Percentiles rank a stretch among this genome's conserved stretches.
phyloP scores from a whole-genome alignment of 2,113 vertebrate species.

The Ptilorrhoa leucosticta region DNA sequence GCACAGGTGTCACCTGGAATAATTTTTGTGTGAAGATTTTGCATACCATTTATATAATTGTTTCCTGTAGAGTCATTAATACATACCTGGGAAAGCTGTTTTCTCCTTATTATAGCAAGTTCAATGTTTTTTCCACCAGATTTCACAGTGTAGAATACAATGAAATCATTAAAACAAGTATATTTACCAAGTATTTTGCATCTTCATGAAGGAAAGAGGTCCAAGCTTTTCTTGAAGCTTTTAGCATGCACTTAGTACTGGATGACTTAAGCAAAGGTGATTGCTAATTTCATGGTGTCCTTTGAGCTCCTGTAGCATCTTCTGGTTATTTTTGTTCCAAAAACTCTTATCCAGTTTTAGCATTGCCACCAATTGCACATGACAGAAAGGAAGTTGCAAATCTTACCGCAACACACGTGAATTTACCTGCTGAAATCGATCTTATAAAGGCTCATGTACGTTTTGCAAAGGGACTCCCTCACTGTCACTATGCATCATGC shows the following conservation, averaged over 20 bases:
- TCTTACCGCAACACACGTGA: background rate
- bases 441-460: background rate
- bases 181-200: background rate
- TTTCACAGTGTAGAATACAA: constrained; percentile 71
- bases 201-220: background rate
- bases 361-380: constrained; percentile 73
- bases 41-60: background rate
- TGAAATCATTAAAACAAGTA: background rate
- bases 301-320: constrained; percentile 75
- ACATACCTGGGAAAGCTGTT: constrained; percentile 76
- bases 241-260: background rate
- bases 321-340: constrained; percentile 84
- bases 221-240: background rate
- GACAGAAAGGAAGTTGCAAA: background rate
- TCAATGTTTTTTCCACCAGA: constrained; percentile 82
- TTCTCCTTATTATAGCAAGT: constrained; percentile 79
- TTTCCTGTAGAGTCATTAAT: constrained; percentile 4
- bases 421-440: background rate
- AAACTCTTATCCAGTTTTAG: constrained; percentile 82
- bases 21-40: constrained; percentile 26
- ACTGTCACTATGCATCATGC: too few relatives aligned
- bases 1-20: constrained; percentile 43
- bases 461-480: background rate
- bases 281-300: constrained; percentile 77
- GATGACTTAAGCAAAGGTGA: constrained; percentile 76